Evolutionary conservation across 2,797 vertebrate species (phyloP).

Genomic region (Rhinogobio ventralis): DNA sequence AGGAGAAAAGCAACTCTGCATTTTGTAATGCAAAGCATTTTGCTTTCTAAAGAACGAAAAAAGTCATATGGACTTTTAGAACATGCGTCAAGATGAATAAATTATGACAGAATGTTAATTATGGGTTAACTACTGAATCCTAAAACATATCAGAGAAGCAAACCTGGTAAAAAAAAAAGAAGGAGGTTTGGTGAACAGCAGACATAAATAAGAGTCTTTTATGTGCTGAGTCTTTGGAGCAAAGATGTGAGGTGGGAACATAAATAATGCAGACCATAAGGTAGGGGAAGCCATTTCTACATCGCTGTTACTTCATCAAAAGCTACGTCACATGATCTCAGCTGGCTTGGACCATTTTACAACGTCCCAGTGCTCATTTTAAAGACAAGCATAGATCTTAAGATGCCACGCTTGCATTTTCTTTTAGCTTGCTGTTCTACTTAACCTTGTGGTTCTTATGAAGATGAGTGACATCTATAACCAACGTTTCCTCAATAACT

Average conservation of each 20-base stretch:
- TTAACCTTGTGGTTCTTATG: conserved; percentile 57
- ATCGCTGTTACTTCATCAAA: conserved; percentile 46
- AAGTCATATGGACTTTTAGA: neutral
- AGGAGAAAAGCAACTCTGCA: neutral
- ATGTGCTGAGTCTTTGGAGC: conserved; percentile 37
- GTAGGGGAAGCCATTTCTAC: conserved; percentile 53
- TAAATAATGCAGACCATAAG: conserved; percentile 58
- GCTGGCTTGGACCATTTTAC: conserved; percentile 43
- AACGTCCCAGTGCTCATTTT: conserved; percentile 17
- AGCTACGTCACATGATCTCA: conserved; percentile 41
- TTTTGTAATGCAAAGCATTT: neutral
- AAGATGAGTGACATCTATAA: conserved; percentile 54
- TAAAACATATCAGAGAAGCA: conserved; percentile 23
- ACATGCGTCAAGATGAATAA: neutral
- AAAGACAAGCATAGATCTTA: conserved; percentile 33
- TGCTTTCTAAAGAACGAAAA: neutral
- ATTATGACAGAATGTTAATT: conserved; percentile 4
- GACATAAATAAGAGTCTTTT: conserved; percentile 55
- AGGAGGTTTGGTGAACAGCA: conserved; percentile 25
- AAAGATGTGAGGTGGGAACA: conserved; percentile 37
- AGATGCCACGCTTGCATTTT: conserved; percentile 59
- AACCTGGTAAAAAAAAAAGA: conserved; percentile 13
- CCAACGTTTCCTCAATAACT: conserved; percentile 24
- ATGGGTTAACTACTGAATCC: neutral
- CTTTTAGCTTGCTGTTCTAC: conserved; percentile 29